Base-by-base conservation (phyloP, 2,888 invertebrate species). In the Tethea ocularis region DNA sequence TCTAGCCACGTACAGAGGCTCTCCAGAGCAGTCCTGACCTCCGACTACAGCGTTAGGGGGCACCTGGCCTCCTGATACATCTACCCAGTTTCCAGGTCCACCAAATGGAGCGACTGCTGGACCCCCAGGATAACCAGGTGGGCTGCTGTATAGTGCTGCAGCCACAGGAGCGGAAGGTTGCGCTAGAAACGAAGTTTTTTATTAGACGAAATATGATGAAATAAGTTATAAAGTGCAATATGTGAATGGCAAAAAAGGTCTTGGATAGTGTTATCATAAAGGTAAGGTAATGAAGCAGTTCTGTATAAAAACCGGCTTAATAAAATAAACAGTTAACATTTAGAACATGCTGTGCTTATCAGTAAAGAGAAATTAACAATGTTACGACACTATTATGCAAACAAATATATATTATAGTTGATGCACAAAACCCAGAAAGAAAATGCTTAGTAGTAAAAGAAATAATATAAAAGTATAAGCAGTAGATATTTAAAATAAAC, bases 21-120 rank as follows among this genome's bases (percentile, higher is more conserved):
- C 95, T 26, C 95, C 94, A 26, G 78, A 87, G 64, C 81, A 80
- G 80, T 95, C 94, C 65, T 92, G 93, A 10, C 96, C 96, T 2
- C 94, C 96, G 8, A 95, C 89, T 36, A 97, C 90, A 0, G 97
- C 96, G 61, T 95, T 96, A 1, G 95, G 94, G 2, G 97, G 97
- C 41, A 97, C 91, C 71, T 95, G 94, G 0, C 95, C 96, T 8
- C 93, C 94, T 11, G 88, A 80, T 0, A 94, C 93, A 56, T 95
- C 92, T 23, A 96, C 94, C 97, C 94, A 95, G 62, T 89, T 87
- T 1, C 93, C 91, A 2, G 78, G 73, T 11, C 91, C 90, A 7
- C 82, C 82, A 10, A 64, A 61, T 4, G 66, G 17, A 0, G 64
- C 63, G 23, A 69, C 57, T 15, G 59, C 60, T 26, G 67, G 57